A percentile compares a stretch with the other conserved stretches of the same genome.
These are phyloP conservation scores for Sebastes trivittatus DNA, from an alignment of 2,797 vertebrate species.

Conservation along the genomic window DNA sequence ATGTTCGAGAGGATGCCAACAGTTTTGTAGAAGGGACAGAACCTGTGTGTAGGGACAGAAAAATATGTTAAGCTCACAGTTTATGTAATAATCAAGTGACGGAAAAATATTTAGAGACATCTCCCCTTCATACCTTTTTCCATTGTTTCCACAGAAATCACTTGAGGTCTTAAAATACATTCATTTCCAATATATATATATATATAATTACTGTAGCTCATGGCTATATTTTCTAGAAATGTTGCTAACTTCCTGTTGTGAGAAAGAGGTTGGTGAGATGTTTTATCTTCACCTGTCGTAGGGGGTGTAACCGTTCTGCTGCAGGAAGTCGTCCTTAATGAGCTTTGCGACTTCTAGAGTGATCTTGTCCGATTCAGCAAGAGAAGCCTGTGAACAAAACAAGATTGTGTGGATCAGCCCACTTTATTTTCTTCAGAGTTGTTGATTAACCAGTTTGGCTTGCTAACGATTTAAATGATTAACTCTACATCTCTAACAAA, in stretches of 20 bases:
- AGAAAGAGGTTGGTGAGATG: background rate
- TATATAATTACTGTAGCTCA: background rate
- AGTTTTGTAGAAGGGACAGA: slow-evolving; percentile 98
- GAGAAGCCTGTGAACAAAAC: slow-evolving; percentile 87
- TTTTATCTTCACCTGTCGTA: slow-evolving; percentile 89
- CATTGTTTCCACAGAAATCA: background rate
- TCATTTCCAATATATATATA: background rate
- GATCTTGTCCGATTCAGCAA: slow-evolving; percentile 98
- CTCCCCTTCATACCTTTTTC: background rate
- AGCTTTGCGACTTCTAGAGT: slow-evolving; percentile 98
- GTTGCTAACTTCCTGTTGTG: background rate
- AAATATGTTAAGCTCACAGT: background rate
- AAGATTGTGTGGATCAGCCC: background rate
- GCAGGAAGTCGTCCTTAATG: slow-evolving; percentile 98
- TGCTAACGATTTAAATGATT: background rate
- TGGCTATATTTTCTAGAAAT: no score
- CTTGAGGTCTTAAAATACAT: background rate
- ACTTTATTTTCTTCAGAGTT: background rate
- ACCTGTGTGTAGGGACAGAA: slow-evolving; percentile 76
- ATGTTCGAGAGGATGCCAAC: slow-evolving; percentile 97
- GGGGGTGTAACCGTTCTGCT: slow-evolving; percentile 97
- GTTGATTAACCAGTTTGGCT: background rate
- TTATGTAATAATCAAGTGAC: background rate
- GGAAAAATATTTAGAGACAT: background rate
- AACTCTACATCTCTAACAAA: background rate